Evolutionary conservation across 2,797 vertebrate genomes (phyloP).

Genomic region (Aldrovandia affinis): DNA sequence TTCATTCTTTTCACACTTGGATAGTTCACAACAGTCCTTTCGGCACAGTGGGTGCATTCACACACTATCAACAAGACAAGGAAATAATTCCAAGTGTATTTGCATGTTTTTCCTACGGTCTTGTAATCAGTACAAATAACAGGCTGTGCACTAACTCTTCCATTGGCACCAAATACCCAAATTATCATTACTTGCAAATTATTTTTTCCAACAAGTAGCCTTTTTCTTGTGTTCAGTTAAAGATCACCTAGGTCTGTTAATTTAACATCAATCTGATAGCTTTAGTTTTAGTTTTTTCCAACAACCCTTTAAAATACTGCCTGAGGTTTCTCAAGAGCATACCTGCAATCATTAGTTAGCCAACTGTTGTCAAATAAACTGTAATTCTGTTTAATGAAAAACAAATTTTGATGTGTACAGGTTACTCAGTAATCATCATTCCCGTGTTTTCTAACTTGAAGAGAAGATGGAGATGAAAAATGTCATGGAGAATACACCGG

Average conservation of each 20-base stretch:
- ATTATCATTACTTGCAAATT: neutral
- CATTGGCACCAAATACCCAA: neutral
- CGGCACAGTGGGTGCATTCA: constrained; percentile 47
- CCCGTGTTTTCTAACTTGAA: neutral
- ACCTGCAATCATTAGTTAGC: neutral
- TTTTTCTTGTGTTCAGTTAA: too few relatives aligned
- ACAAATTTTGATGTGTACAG: neutral
- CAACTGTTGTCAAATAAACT: neutral
- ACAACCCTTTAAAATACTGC: neutral
- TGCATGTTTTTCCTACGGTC: constrained; percentile 62
- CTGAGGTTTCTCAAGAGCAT: neutral
- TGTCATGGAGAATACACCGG: neutral
- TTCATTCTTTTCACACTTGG: constrained; percentile 49
- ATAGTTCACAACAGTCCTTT: constrained; percentile 62
- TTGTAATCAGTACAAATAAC: constrained; percentile 48
- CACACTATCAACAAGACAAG: constrained; percentile 48
- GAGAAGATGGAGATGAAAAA: neutral
- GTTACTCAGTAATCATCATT: neutral
- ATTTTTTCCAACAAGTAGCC: too few relatives aligned
- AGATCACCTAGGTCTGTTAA: too few relatives aligned
- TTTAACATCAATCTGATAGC: too few relatives aligned
- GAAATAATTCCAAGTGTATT: constrained; percentile 63
- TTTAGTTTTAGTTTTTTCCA: neutral
- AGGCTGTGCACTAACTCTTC: constrained; percentile 45
- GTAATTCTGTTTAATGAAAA: neutral